These are phyloP conservation scores for Nerophis ophidion DNA, from an alignment of 2,113 vertebrate genomes.

Conservation along the genomic window DNA sequence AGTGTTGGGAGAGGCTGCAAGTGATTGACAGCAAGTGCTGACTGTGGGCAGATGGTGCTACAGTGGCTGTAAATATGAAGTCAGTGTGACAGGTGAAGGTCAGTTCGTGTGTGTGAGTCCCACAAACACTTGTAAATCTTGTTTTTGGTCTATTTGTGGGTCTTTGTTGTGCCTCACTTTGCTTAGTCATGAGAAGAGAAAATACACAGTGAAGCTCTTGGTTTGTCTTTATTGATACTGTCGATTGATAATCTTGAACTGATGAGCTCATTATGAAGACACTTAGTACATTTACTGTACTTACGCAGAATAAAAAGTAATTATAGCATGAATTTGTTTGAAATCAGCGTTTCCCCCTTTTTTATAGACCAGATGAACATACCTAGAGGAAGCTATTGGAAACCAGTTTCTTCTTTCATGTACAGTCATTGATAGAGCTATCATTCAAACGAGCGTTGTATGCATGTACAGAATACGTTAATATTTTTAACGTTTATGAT, in stretches of 20 bases:
- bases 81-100: constrained; percentile 61
- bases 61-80: constrained; percentile 56
- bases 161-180: not conserved
- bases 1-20: constrained; percentile 27
- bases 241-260: constrained; percentile 26
- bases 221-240: constrained; percentile 22
- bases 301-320: too few relatives aligned
- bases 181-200: constrained; percentile 5
- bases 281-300: too few relatives aligned
- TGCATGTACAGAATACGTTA: too few relatives aligned
- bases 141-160: not conserved
- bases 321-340: too few relatives aligned
- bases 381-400: too few relatives aligned
- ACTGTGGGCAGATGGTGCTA: constrained; percentile 51
- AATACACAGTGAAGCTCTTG: not conserved
- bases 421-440: too few relatives aligned
- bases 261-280: not conserved
- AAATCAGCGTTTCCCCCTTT: too few relatives aligned
- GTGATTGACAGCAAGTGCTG: constrained; percentile 55
- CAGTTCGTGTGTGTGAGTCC: constrained; percentile 14
- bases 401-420: too few relatives aligned
- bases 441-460: too few relatives aligned
- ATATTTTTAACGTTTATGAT: too few relatives aligned
- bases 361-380: too few relatives aligned
- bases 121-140: not conserved